A percentile compares a stretch with the other conserved stretches of the same genome.
Conservation (phyloP, 2,888 invertebrate species). For the Drosophila prostipennis region DNA sequence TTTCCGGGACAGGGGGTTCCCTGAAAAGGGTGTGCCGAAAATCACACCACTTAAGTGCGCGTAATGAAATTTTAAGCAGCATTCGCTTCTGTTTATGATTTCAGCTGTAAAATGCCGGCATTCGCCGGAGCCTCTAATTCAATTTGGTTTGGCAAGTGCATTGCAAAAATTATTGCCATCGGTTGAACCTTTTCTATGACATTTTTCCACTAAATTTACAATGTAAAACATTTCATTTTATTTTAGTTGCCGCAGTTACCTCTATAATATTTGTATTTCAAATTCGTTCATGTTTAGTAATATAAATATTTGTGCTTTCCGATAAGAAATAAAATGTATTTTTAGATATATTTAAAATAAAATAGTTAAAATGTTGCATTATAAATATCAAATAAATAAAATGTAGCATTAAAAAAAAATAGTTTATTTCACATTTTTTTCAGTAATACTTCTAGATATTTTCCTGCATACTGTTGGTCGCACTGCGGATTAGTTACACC, state of each 20-base stretch:
- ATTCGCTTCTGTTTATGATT: slow-evolving; percentile 61
- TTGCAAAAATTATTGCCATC: slow-evolving; percentile 2
- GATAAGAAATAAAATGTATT: too few species aligned
- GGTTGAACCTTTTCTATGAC: neutral
- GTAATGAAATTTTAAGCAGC: slow-evolving; percentile 74
- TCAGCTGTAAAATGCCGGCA: slow-evolving; percentile 47
- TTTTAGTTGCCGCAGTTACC: too few species aligned
- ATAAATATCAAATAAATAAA: too few species aligned
- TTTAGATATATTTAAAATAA: too few species aligned
- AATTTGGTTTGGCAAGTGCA: slow-evolving; percentile 22
- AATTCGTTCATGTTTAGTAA: too few species aligned
- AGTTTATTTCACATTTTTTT: too few species aligned
- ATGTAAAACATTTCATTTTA: too few species aligned
- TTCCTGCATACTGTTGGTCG: neutral
- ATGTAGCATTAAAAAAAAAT: too few species aligned
- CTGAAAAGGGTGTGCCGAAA: slow-evolving; percentile 27
- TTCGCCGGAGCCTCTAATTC: slow-evolving; percentile 33
- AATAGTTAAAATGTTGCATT: too few species aligned
- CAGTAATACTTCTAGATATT: too few species aligned
- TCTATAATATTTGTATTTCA: too few species aligned
- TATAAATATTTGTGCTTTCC: too few species aligned
- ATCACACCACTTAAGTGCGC: slow-evolving; percentile 67
- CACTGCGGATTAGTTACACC: slow-evolving; percentile 12
- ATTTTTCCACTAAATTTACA: neutral
- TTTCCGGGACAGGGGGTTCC: neutral